Base-by-base conservation (phyloP, 2,888 invertebrate species). In the Lycophotia porphyrea region DNA sequence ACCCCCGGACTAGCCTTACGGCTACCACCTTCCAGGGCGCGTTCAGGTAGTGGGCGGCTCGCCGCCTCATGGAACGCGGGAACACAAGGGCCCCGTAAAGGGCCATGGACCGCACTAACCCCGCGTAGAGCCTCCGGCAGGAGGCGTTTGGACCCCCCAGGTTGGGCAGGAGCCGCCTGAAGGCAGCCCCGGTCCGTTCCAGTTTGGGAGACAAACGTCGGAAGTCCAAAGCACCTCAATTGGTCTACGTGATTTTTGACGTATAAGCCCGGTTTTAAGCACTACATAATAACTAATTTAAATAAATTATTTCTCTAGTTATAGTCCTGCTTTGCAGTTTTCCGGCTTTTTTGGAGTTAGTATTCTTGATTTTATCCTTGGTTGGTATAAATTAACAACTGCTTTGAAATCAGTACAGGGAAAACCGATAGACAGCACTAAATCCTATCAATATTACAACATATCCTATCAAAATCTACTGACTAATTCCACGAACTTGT, bases 381-480 rank as follows among this genome's bases (percentile, higher is more conserved):
- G 1, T 65, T 47, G 21, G 5, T 13, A 36, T 47, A n/a, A 24
- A 52, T 52, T 42, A n/a, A 18, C 5, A 18, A 49, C 15, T 68
- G 49, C 3, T 0, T 7, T 18, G 13, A 24, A 24, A 13, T 2
- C 0, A 74, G 7, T 72, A 36, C 36, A 15, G 36, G 27, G 2
- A 39, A 71, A 52, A 52, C 1, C 31, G 31, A n/a, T 4, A 11
- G 5, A 2, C 13, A 58, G 5, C 7, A 31, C 24, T 31, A 39
- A 49, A 63, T 49, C 31, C 31, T 39, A 36, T 13, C 0, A 76
- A 39, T 27, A 2, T 66, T 42, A 34, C 49, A 58, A 49, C 15
- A 49, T 44, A 70, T 58, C n/a, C 24, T 58, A 49, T 49, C 55
- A 77, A 69, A 76, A 42, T 77, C 39, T 8, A 39, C n/a, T 1